These are phyloP conservation scores for Chaenodraco wilsoni DNA, from an alignment of 2,797 vertebrate genomes.

Conservation along the genomic window DNA sequence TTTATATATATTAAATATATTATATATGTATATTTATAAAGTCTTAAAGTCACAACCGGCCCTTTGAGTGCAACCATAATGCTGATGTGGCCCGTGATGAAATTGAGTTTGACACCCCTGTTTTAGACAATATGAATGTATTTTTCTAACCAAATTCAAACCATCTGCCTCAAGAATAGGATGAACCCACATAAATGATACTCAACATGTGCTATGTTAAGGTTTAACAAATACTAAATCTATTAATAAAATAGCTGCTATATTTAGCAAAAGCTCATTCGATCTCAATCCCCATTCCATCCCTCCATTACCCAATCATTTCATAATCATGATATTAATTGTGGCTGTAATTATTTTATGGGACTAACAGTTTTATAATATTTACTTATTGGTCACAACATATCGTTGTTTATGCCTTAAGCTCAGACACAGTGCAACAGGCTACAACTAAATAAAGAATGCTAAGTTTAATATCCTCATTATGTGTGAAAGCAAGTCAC, in stretches of 20 bases:
- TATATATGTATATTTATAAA: too few species aligned
- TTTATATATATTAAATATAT: too few species aligned
- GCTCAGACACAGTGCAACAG: not conserved
- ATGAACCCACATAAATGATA: not conserved
- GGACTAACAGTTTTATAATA: not conserved
- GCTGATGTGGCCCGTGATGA: too few species aligned
- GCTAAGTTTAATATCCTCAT: not conserved
- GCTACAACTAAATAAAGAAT: not conserved
- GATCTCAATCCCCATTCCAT: constrained; percentile 13
- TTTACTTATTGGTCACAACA: not conserved
- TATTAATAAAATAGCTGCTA: not conserved
- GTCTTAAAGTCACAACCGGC: too few species aligned
- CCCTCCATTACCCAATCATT: not conserved
- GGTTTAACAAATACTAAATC: not conserved
- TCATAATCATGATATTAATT: not conserved
- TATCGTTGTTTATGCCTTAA: not conserved
- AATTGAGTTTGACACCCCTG: too few species aligned
- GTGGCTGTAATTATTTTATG: too few species aligned
- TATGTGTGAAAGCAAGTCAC: constrained; percentile 29
- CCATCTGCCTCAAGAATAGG: too few species aligned
- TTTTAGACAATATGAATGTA: not conserved
- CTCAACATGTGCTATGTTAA: not conserved
- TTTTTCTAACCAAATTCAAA: too few species aligned
- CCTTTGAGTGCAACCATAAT: too few species aligned
- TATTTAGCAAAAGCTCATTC: not conserved